Base-by-base conservation (phyloP, 1,140 invertebrate species). In the Lerema accius region DNA sequence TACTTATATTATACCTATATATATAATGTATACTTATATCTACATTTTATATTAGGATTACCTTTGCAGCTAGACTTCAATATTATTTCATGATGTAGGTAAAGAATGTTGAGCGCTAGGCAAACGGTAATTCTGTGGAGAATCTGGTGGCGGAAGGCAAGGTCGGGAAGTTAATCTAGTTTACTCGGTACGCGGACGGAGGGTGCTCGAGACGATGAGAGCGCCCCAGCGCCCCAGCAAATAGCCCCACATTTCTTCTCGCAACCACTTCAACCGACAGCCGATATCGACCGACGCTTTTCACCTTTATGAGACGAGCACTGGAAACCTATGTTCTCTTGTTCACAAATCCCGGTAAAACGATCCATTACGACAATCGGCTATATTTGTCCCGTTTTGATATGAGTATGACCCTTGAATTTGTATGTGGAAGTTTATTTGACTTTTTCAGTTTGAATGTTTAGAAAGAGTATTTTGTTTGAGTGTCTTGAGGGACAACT, bases 221-320 rank as follows among this genome's bases (percentile, higher is more conserved):
- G 53, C 53, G 40, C 40, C 53, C 39, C 51, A 55, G 53, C 40
- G n/a, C 39, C 53, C 23, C 26, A 58, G 53, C 53, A 58, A 58
- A 45, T 58, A 58, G 53, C 53, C 40, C 15, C 53, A 58, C 53
- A 58, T 58, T 58, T 58, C 53, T 58, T 58, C 53, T 58, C 53
- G 26, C 55, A 46, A n/a, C 55, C 55, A 19, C 42, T 58, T 46
- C 55, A 58, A 23, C 15, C 55, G 55, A 58, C 55, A 46, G 55
- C 43, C 55, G 16, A 46, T 48, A 48, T 39, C 55, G 55, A 48
- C 28, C 55, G 43, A 11, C 39, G 51, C 40, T 23, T 46, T 58
- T 10, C n/a, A 58, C 55, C 42, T 58, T 58, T 58, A 58, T 58
- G 43, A 58, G 55, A 58, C 28, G 17, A 45, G 26, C 53, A 56